phyloP scores from a whole-genome alignment of 2,797 vertebrate genomes.

The Pseudochromis fuscus region DNA sequence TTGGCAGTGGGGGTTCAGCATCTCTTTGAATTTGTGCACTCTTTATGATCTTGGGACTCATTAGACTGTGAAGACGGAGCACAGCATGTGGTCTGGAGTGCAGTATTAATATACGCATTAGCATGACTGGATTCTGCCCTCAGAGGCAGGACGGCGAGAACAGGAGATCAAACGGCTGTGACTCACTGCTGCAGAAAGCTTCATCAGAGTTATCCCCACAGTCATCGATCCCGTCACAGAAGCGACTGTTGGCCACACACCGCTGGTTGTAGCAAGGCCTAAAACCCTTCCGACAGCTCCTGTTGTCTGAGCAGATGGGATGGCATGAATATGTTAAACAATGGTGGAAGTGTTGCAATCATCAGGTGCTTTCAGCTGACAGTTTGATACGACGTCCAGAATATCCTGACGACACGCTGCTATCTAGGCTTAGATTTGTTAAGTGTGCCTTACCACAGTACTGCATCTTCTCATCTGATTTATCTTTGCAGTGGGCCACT shows the following conservation, averaged over 20 bases:
- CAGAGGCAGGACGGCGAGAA: slow-evolving; percentile 47
- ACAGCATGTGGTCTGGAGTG: slow-evolving; percentile 55
- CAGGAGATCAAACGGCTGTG: slow-evolving; percentile 59
- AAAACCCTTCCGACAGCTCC: slow-evolving; percentile 93
- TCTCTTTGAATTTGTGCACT: slow-evolving; percentile 55
- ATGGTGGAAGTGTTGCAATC: background rate
- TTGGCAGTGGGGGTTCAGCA: slow-evolving; percentile 10
- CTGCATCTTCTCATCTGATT: slow-evolving; percentile 97
- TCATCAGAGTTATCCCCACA: slow-evolving; percentile 98
- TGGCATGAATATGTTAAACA: slow-evolving; percentile 19
- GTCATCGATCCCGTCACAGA: slow-evolving; percentile 93
- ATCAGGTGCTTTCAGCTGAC: background rate
- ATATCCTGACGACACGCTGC: background rate
- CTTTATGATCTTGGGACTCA: slow-evolving; percentile 69
- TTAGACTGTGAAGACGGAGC: slow-evolving; percentile 69
- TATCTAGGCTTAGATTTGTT: background rate
- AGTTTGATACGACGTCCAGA: background rate
- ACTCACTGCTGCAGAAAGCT: slow-evolving; percentile 94
- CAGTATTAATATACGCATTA: slow-evolving; percentile 60
- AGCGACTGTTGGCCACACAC: slow-evolving; percentile 89
- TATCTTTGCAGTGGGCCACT: slow-evolving; percentile 95
- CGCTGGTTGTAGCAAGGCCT: slow-evolving; percentile 92
- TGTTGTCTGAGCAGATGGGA: slow-evolving; percentile 87
- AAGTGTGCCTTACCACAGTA: slow-evolving; percentile 92
- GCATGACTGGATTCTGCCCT: slow-evolving; percentile 47